Base-by-base conservation (phyloP, 2,797 vertebrate genomes). In the Amblyraja radiata region DNA sequence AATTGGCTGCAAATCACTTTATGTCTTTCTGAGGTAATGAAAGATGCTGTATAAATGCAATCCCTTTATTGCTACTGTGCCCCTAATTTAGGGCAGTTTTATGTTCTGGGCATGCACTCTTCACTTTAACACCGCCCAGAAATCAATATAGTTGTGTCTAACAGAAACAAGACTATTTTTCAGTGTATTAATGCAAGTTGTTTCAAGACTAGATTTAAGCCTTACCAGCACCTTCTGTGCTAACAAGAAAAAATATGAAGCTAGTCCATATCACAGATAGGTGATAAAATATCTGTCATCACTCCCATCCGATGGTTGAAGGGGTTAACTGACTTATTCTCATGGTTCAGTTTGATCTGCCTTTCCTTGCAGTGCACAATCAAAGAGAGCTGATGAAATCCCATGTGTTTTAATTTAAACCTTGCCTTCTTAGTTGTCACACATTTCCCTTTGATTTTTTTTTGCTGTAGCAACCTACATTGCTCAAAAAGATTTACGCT, bases 401-500 rank as follows among this genome's bases (percentile, higher is more conserved):
- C 90, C 36, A 2, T 92, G 90, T 92, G 90, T 76, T 92, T 92
- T 76, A 92, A 92, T 92, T 92, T 92, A 92, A 92, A 92, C 9
- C 90, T 92, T 92, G 90, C 90, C 39, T 92, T 92, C 71, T 58
- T 76, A 92, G 68, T 54, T 74, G 90, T n/a, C 90, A 46, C 76
- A 25, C 54, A 46, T 92, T 54, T 46, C 90, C 54, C 71, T 92
- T 92, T 92, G 90, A 92, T 92, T 76, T 74, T 73, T 90, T 73
- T 91, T 39, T 23, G 88, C 68, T 71, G 61, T 18, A 65, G 84
- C 84, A 63, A 68, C 84, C 13, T 46, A 91, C 6, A 73, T 46
- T 23, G 88, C 88, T 71, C 90, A 92, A 54, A 88, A 92, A 76
- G 65, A 92, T 92, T 54, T 91, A 71, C 25, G 9, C 36, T 39